Conservation (phyloP, 2,113 vertebrate genomes). For the Clinocottus analis region DNA sequence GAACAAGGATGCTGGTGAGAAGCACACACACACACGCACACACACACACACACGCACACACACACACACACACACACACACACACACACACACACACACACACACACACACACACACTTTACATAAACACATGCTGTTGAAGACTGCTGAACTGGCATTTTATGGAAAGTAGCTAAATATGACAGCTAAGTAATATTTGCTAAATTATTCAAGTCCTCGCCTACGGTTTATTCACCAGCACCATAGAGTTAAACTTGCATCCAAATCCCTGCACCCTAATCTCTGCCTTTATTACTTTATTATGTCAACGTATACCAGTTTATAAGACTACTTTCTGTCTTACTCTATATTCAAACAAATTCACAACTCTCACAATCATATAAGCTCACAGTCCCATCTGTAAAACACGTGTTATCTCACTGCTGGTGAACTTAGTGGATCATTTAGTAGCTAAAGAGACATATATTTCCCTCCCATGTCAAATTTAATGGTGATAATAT, state of each 20-base stretch:
- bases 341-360: background rate
- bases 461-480: too few species aligned
- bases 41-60: constrained; percentile 45
- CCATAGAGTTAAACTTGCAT: background rate
- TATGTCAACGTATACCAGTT: background rate
- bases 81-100: constrained; percentile 35
- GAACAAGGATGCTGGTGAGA: constrained; percentile 97
- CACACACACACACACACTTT: constrained; percentile 16
- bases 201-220: constrained; percentile 48
- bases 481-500: background rate
- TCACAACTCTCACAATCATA: background rate
- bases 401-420: background rate
- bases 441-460: background rate
- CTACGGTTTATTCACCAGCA: constrained; percentile 6
- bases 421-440: background rate
- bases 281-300: background rate
- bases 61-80: constrained; percentile 47
- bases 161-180: constrained; percentile 44
- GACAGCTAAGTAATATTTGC: constrained; percentile 52
- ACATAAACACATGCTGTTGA: too few species aligned
- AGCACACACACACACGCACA: constrained; percentile 5
- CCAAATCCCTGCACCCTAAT: background rate
- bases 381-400: background rate
- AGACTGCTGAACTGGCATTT: constrained; percentile 56
- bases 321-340: background rate